Base-by-base conservation (phyloP, 2,797 vertebrate genomes). In the Phalanger gymnotis region DNA sequence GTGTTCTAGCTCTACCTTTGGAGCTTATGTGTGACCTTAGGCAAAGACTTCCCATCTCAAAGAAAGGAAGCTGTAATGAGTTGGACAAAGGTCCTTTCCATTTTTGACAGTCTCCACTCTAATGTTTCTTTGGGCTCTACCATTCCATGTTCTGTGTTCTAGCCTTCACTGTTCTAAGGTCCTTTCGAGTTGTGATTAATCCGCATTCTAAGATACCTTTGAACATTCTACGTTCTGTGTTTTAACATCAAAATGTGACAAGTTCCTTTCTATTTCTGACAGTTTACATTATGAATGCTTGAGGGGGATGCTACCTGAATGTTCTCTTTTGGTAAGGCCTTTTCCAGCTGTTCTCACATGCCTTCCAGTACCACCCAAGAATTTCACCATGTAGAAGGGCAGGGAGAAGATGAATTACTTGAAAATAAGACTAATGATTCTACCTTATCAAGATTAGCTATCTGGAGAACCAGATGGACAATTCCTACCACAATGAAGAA, bases 391-490 rank as follows among this genome's bases (percentile, higher is more conserved):
- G 22, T 40, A 81, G 73, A 81, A 47, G 22, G 40, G 40, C n/a
- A 47, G 73, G 2, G n/a, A 73, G 6, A 47, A 81, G n/a, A 81
- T 10, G 22, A 81, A 81, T 40, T 16, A 25, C 22, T 25, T 25
- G 19, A 81, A 81, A 81, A 47, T 81, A 22, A 81, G 73, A 9
- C 22, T 47, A 47, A 81, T 81, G n/a, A 47, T 91, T 55, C 56
- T 90, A 47, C 12, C 31, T 91, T 7, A 53, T 52, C 53, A 81
- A 81, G 40, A 47, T 25, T 56, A 53, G n/a, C 34, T 95, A 40
- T 92, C 91, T 27, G 28, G 53, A 95, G 92, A 81, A 25, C 90
- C 66, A 94, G 40, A 66, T 16, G 91, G 94, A 94, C 25, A 58
- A n/a, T 54, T 96, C 94, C 61, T 94, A 13, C 27, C 73, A 47